Evolutionary conservation across 2,797 vertebrate species (phyloP).

Genomic region (Acanthiza pusilla): DNA sequence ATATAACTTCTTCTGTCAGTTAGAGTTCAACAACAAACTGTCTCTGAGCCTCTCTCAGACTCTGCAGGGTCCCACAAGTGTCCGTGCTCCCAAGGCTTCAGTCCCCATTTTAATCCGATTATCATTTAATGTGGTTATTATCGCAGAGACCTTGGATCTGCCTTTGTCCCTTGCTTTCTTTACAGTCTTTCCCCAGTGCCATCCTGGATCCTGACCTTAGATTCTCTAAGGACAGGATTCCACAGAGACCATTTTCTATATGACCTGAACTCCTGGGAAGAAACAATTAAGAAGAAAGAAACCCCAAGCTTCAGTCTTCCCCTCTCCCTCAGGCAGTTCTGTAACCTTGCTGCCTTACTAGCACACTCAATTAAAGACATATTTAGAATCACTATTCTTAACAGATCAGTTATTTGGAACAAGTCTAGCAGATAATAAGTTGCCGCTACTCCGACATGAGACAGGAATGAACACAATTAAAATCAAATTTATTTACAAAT

Average conservation of each 20-base stretch:
- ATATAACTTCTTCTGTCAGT: background rate
- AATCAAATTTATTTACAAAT: background rate
- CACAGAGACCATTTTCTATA: background rate
- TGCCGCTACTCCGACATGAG: background rate
- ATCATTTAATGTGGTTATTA: background rate
- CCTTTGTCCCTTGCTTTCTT: background rate
- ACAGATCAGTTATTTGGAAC: slow-evolving; percentile 7
- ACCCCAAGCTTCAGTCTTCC: background rate
- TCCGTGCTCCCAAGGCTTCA: background rate
- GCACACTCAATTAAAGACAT: background rate
- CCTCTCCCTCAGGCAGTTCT: background rate
- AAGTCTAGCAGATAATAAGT: background rate
- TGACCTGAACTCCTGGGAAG: background rate
- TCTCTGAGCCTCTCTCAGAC: background rate
- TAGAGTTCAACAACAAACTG: background rate
- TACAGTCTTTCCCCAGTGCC: background rate
- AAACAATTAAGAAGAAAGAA: background rate
- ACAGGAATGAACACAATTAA: background rate
- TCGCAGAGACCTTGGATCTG: background rate
- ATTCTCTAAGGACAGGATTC: background rate
- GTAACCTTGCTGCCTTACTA: background rate
- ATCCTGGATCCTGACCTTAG: background rate
- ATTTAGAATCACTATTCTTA: slow-evolving; percentile 36
- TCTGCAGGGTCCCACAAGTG: background rate
- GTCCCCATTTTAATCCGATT: background rate